A percentile compares a stretch with the other conserved stretches of the same genome.
These are phyloP conservation scores for Carlito syrichta DNA, from an alignment of 2,113 vertebrate genomes.

Conservation along the genomic window DNA sequence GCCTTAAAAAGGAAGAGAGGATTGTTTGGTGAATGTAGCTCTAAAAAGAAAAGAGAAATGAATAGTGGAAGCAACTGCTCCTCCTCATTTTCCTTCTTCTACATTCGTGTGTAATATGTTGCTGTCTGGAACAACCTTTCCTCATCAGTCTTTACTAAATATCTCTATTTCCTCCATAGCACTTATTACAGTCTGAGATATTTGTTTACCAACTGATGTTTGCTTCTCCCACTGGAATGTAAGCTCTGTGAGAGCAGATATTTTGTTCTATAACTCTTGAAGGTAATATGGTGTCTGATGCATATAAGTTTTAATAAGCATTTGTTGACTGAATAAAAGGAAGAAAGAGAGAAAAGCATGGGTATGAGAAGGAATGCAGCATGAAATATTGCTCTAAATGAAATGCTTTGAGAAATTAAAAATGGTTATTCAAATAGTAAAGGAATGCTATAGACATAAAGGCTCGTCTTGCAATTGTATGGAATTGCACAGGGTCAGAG, in stretches of 20 bases:
- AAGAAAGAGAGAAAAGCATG: not conserved
- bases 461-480: not conserved
- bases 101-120: not conserved
- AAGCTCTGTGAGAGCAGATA: not conserved
- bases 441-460: not conserved
- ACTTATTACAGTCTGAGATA: not conserved
- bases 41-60: not conserved
- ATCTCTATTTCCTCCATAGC: not conserved
- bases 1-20: not conserved
- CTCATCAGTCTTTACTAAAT: not conserved
- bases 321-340: not conserved
- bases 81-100: not conserved
- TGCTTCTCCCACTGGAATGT: not conserved
- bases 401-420: conserved; percentile 6
- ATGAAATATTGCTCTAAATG: not conserved
- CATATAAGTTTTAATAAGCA: not conserved
- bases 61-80: not conserved
- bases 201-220: not conserved
- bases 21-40: not conserved
- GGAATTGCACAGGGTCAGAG: not conserved
- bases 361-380: not conserved
- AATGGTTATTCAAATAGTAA: not conserved
- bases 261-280: not conserved
- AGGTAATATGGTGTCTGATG: not conserved
- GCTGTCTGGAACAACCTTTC: not conserved